Evolutionary conservation across 2,797 vertebrate genomes (phyloP).

Genomic region (Enteromius trimaculatus): DNA sequence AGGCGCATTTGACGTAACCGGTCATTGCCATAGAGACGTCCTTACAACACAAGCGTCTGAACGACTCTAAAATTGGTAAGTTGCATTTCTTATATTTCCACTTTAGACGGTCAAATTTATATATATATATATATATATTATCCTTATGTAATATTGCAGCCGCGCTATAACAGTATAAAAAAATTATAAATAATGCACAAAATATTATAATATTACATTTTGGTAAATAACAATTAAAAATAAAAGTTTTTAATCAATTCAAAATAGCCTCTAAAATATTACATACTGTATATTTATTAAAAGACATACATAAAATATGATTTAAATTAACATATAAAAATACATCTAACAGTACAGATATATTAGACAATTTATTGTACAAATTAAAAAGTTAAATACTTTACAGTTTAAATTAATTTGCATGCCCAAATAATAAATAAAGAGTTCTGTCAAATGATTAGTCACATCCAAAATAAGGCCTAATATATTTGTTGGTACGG

Average conservation of each 20-base stretch:
- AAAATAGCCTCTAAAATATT: not conserved
- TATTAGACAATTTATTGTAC: no score
- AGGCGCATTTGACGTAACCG: not conserved
- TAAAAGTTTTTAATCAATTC: not conserved
- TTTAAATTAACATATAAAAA: not conserved
- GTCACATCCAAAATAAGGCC: no score
- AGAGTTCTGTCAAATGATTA: no score
- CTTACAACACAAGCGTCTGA: not conserved
- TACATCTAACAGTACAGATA: not conserved
- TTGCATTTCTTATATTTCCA: not conserved
- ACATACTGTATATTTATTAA: not conserved
- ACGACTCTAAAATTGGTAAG: conserved; percentile 16
- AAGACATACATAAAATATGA: not conserved
- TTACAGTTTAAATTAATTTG: not conserved
- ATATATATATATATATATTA: not conserved
- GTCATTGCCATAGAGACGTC: conserved; percentile 21
- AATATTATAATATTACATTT: not conserved
- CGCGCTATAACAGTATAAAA: not conserved
- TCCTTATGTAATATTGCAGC: not conserved
- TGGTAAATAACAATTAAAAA: not conserved
- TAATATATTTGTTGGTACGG: no score
- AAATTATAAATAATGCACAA: not conserved
- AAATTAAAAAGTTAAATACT: no score
- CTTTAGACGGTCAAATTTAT: not conserved
- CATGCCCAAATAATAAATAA: not conserved